Evolutionary conservation across 2,888 invertebrate species (phyloP).

Genomic region (Ormyrus pomaceus): DNA sequence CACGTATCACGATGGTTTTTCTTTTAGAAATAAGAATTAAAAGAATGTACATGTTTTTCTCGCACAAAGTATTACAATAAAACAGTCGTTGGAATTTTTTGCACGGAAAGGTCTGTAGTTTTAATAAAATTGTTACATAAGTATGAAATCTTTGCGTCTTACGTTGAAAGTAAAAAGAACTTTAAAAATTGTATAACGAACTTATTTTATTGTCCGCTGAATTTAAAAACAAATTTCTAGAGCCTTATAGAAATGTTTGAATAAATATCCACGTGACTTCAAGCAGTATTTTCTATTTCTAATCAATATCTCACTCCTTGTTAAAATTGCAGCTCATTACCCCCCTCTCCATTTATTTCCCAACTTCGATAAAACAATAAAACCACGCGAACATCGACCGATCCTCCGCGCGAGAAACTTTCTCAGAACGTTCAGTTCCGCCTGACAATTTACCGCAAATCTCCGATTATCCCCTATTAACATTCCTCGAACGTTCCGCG

Average conservation of each 20-base stretch:
- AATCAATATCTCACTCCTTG: no score
- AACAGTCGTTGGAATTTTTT: not conserved
- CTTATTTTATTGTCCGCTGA: conserved; percentile 27
- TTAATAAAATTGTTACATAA: conserved; percentile 19
- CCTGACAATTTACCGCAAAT: no score
- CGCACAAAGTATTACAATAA: not conserved
- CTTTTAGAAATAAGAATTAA: not conserved
- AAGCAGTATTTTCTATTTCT: no score
- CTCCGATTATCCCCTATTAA: not conserved
- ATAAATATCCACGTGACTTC: not conserved
- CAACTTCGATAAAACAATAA: no score
- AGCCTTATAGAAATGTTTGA: not conserved
- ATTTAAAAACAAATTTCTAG: conserved; percentile 25
- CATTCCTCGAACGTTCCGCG: not conserved
- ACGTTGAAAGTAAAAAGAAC: conserved; percentile 16
- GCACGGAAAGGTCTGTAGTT: not conserved
- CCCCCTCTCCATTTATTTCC: no score
- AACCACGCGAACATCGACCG: no score
- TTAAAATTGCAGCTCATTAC: no score
- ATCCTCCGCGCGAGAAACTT: no score
- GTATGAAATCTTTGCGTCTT: not conserved
- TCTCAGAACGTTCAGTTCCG: no score
- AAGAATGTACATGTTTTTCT: not conserved
- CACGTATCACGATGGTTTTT: not conserved
- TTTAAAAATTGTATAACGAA: conserved; percentile 23